phyloP scores from a whole-genome alignment of 1,140 invertebrate genomes.

The Rhyacophila brunnea region DNA sequence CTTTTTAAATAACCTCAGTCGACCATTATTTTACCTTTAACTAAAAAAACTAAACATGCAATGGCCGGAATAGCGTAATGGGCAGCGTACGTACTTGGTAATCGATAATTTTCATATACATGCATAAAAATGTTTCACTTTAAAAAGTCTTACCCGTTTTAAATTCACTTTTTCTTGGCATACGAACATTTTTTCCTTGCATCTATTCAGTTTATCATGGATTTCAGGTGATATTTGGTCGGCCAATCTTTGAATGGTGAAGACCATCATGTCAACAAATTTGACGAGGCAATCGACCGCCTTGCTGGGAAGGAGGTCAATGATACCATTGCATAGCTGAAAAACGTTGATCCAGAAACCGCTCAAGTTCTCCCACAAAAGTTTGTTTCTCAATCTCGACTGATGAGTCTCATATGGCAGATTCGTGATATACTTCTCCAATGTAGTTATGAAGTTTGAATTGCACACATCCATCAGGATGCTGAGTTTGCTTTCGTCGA shows the following conservation, averaged over 20 bases:
- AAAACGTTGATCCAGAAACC: conserved; percentile 48
- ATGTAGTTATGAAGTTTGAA: conserved; percentile 41
- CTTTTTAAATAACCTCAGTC: too few species aligned
- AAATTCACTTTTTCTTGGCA: conserved; percentile 37
- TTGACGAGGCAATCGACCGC: conserved; percentile 42
- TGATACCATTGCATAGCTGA: conserved; percentile 41
- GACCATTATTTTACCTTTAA: too few species aligned
- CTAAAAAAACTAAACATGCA: too few species aligned
- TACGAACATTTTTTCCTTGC: conserved; percentile 37
- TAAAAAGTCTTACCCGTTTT: conserved; percentile 33
- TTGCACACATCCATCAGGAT: conserved; percentile 44
- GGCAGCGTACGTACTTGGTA: too few species aligned
- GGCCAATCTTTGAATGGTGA: conserved; percentile 39
- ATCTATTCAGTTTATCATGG: conserved; percentile 36
- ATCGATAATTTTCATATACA: too few species aligned
- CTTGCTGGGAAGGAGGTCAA: conserved; percentile 42
- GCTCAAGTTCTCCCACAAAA: conserved; percentile 46
- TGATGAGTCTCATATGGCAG: conserved; percentile 41
- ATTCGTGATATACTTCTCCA: conserved; percentile 42
- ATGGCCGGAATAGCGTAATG: too few species aligned
- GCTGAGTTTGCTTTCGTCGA: conserved; percentile 42
- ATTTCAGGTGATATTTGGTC: conserved; percentile 38
- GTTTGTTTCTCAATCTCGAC: conserved; percentile 39
- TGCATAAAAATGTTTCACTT: not conserved
- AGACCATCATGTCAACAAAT: conserved; percentile 42